Conservation (phyloP, 2,113 vertebrate species). For the Hyaena hyaena region DNA sequence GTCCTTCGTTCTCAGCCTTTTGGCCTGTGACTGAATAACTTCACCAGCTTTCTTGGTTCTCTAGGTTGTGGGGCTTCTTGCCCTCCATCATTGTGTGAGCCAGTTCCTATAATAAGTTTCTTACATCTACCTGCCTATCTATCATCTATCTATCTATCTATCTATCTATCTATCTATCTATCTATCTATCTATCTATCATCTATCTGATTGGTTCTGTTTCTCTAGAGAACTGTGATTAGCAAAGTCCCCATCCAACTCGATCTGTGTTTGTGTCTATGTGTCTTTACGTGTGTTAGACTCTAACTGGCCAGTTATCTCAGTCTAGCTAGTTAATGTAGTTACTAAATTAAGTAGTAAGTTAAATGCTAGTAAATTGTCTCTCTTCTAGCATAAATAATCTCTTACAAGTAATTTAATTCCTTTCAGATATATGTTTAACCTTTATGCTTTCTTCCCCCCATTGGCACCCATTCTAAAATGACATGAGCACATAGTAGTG, state of each 20-base stretch:
- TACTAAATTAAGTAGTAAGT: not conserved
- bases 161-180: not conserved
- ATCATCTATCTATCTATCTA: not conserved
- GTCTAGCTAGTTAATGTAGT: not conserved
- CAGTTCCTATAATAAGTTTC: not conserved
- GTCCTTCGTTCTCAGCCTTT: not conserved
- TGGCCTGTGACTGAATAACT: not conserved
- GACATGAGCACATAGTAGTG: not conserved
- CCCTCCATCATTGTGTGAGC: not conserved
- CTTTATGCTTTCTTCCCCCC: not conserved
- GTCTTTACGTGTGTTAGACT: not conserved
- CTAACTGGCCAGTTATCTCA: not conserved
- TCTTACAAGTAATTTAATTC: not conserved
- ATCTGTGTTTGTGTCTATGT: not conserved
- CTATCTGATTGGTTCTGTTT: not conserved
- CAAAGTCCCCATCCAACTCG: too few species aligned
- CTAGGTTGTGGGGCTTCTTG: not conserved
- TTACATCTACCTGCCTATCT: not conserved
- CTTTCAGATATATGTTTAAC: not conserved
- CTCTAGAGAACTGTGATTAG: not conserved
- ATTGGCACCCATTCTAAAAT: not conserved
- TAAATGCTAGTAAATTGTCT: not conserved
- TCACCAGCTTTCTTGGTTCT: not conserved
- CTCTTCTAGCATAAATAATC: not conserved
- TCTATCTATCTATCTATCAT: not conserved